Conservation (phyloP, 2,888 invertebrate species). For the Latrodectus elegans region DNA sequence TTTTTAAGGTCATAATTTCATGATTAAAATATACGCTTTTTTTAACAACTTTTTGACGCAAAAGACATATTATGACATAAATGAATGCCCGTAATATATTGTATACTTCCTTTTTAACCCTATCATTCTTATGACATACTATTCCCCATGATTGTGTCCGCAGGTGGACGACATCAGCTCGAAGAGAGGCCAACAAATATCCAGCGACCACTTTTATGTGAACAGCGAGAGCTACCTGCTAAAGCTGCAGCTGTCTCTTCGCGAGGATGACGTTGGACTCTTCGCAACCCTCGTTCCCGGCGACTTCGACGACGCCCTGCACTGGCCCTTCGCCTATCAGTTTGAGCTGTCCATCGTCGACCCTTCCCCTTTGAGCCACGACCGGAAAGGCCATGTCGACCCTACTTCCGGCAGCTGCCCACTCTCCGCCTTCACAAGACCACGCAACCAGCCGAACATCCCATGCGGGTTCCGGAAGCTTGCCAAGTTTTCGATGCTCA, state of each 20-base stretch:
- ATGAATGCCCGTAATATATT: no score
- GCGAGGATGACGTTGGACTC: slow-evolving; percentile 43
- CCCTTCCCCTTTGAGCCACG: slow-evolving; percentile 45
- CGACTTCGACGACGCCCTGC: slow-evolving; percentile 47
- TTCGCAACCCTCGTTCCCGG: slow-evolving; percentile 55
- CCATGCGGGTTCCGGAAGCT: slow-evolving; percentile 66
- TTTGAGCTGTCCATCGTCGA: slow-evolving; percentile 70
- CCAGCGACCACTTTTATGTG: slow-evolving; percentile 50
- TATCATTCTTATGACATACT: no score
- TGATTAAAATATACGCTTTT: no score
- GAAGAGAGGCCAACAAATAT: neutral
- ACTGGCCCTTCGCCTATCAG: slow-evolving; percentile 70
- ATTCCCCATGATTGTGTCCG: no score
- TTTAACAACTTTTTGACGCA: no score
- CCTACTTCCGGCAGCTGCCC: slow-evolving; percentile 53
- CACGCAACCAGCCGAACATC: slow-evolving; percentile 49
- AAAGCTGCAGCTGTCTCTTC: slow-evolving; percentile 48
- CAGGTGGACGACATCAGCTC: slow-evolving; percentile 6
- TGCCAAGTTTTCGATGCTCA: slow-evolving; percentile 16
- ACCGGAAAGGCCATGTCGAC: slow-evolving; percentile 50
- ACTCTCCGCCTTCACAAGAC: slow-evolving; percentile 45
- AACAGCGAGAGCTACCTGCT: slow-evolving; percentile 65
- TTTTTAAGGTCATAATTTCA: no score
- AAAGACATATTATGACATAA: no score
- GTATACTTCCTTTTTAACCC: no score